Evolutionary conservation across 2,113 vertebrate genomes (phyloP).

Genomic region (Corvus cornix): DNA sequence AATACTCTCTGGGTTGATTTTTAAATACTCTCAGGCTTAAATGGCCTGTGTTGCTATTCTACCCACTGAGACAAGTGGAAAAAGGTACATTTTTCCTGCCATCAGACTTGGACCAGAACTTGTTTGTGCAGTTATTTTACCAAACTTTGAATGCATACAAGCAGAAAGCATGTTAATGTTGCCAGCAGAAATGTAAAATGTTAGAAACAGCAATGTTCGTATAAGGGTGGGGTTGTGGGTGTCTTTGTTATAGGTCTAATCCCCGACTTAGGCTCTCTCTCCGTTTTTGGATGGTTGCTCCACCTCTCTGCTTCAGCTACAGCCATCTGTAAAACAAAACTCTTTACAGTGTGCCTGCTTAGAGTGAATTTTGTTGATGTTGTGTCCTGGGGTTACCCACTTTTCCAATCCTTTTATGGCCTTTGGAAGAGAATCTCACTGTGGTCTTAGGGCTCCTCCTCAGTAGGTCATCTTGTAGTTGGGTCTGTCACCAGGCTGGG

Average conservation of each 20-base stretch:
- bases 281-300: background rate
- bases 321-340: background rate
- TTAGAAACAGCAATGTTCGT: background rate
- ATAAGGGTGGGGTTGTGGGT: background rate
- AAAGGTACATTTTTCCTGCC: background rate
- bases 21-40: background rate
- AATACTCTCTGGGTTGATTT: background rate
- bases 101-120: background rate
- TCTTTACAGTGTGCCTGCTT: background rate
- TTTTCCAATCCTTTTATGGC: background rate
- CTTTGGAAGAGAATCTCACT: background rate
- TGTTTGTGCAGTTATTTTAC: background rate
- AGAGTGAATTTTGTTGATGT: background rate
- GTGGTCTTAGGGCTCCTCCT: background rate
- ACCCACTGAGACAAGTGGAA: background rate
- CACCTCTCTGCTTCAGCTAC: background rate
- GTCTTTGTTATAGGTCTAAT: background rate
- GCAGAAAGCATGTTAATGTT: background rate
- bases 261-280: accelerated
- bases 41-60: background rate
- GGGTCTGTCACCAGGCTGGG: background rate
- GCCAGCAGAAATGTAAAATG: background rate
- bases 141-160: background rate
- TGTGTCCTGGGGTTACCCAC: background rate
- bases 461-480: background rate